Conservation (phyloP, 1,140 invertebrate species). For the Drosophila takahashii region DNA sequence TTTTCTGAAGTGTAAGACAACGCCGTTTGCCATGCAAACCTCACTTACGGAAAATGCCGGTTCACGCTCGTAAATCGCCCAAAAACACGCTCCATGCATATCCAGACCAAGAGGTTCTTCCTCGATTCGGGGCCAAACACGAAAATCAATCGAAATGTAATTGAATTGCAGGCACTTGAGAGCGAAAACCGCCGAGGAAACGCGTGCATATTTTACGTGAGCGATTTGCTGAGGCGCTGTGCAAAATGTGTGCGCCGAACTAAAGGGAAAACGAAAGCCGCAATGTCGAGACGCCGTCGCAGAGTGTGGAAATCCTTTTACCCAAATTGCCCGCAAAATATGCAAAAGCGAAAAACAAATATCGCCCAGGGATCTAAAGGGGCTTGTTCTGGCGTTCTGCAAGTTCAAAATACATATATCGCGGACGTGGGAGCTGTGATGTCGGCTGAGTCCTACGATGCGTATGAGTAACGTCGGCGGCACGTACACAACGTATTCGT, state of each 20-base stretch:
- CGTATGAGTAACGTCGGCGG: constrained; percentile 65
- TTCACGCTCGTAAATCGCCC: constrained; percentile 40
- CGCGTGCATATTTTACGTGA: constrained; percentile 82
- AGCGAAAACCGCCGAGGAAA: constrained; percentile 75
- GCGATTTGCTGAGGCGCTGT: constrained; percentile 60
- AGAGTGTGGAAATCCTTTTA: constrained; percentile 52
- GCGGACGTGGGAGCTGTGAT: constrained; percentile 22
- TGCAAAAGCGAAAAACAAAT: constrained; percentile 77
- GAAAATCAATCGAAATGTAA: constrained; percentile 81
- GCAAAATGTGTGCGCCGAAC: constrained; percentile 26
- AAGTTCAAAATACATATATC: constrained; percentile 46
- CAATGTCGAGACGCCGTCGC: constrained; percentile 15
- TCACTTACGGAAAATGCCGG: constrained; percentile 14
- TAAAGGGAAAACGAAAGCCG: constrained; percentile 17
- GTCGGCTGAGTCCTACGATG: constrained; percentile 31
- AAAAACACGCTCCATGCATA: constrained; percentile 28
- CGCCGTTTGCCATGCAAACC: neutral
- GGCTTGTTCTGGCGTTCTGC: neutral
- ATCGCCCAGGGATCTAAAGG: constrained; percentile 41
- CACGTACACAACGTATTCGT: constrained; percentile 74
- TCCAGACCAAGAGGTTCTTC: constrained; percentile 13
- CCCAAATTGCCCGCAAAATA: constrained; percentile 76
- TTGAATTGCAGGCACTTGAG: constrained; percentile 80
- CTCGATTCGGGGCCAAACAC: constrained; percentile 56
- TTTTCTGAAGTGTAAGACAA: constrained; percentile 11